Evolutionary conservation across 2,888 invertebrate species (phyloP).

Genomic region (Monoplex corrugatus): DNA sequence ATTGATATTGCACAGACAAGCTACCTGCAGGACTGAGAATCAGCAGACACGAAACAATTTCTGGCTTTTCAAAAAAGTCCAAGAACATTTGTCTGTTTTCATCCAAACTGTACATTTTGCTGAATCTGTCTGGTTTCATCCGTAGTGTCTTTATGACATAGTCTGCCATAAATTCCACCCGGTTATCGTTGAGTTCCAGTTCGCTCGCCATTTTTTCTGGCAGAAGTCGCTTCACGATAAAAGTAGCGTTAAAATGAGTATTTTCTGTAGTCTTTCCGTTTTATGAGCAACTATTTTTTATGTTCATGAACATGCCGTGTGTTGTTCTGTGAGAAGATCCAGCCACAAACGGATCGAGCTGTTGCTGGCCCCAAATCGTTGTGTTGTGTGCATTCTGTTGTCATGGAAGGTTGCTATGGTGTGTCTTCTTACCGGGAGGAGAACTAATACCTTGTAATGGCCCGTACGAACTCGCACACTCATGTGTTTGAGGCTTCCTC

Average conservation of each 20-base stretch:
- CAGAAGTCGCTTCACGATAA: not conserved
- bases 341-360: no score
- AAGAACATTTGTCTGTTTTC: constrained; percentile 80
- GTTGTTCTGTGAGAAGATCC: not conserved
- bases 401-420: constrained; percentile 30
- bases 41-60: constrained; percentile 75
- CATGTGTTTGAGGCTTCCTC: no score
- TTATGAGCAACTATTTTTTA: no score
- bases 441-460: no score
- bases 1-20: constrained; percentile 90
- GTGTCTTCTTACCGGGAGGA: not conserved
- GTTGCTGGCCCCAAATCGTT: not conserved
- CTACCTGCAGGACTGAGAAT: constrained; percentile 74
- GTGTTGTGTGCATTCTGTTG: constrained; percentile 19
- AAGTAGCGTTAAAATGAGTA: no score
- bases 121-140: constrained; percentile 96
- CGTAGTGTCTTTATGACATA: constrained; percentile 87
- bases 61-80: constrained; percentile 81
- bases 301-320: not conserved
- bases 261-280: no score
- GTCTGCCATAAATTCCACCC: constrained; percentile 92
- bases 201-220: constrained; percentile 69
- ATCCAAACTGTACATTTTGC: constrained; percentile 85
- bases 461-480: no score
- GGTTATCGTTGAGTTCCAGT: constrained; percentile 84